Conservation (phyloP, 2,888 invertebrate genomes). For the Ormyrus thymus region DNA sequence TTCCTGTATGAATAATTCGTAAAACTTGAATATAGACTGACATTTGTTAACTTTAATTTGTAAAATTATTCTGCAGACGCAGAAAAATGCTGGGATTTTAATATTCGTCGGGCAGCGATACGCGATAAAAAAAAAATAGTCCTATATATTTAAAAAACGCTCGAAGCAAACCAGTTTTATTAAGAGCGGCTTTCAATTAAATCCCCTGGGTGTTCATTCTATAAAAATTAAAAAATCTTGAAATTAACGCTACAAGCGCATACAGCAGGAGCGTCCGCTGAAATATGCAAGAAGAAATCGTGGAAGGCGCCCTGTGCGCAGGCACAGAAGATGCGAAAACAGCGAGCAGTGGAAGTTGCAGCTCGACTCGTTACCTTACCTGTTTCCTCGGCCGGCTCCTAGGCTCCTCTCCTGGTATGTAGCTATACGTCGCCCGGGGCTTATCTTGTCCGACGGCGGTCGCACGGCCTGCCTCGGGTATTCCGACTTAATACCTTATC, state of each 20-base stretch:
- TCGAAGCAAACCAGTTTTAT: too few species aligned
- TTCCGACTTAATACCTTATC: constrained; percentile 72
- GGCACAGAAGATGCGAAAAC: constrained; percentile 29
- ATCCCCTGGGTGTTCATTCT: too few species aligned
- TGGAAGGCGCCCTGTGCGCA: not conserved
- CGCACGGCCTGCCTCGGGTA: constrained; percentile 58
- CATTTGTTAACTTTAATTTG: too few species aligned
- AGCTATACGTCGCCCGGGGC: constrained; percentile 50
- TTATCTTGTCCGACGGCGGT: constrained; percentile 67
- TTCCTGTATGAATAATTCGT: too few species aligned
- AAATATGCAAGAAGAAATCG: not conserved
- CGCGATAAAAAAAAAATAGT: too few species aligned
- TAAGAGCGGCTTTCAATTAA: too few species aligned
- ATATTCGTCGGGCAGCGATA: too few species aligned
- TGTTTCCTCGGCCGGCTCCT: constrained; percentile 16
- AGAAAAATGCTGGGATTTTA: too few species aligned
- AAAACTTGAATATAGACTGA: too few species aligned
- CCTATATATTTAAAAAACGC: too few species aligned
- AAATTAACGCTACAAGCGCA: not conserved
- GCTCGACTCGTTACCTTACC: constrained; percentile 26
- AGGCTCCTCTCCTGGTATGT: constrained; percentile 36
- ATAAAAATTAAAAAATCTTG: too few species aligned
- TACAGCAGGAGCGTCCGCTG: not conserved
- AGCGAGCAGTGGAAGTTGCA: constrained; percentile 26
- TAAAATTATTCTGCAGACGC: too few species aligned